These are phyloP conservation scores for Drosophila neonasuta DNA, from an alignment of 2,888 invertebrate genomes.

Conservation along the genomic window DNA sequence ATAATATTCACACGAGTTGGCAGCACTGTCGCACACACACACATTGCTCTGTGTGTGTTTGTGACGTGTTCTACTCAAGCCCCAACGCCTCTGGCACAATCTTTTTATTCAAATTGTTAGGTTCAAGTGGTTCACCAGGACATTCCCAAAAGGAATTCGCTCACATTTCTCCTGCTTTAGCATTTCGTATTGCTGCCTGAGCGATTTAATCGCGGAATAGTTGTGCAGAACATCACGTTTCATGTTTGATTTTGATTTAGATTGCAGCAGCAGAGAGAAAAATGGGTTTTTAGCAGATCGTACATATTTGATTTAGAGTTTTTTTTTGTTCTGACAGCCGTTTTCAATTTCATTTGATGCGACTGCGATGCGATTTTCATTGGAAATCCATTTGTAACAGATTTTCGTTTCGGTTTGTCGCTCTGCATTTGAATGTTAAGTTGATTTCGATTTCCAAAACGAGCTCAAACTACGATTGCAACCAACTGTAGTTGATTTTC, in stretches of 20 bases:
- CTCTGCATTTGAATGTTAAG: background rate
- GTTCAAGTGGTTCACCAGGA: background rate
- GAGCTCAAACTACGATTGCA: background rate
- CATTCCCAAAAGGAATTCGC: constrained; percentile 1
- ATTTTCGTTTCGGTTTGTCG: constrained; percentile 4
- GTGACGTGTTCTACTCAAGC: constrained; percentile 7
- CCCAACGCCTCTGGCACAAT: background rate
- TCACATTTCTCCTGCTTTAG: background rate
- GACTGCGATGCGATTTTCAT: constrained; percentile 2
- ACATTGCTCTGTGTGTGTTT: constrained; percentile 1
- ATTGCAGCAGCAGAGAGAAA: background rate
- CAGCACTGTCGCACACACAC: background rate
- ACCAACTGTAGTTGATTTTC: constrained; percentile 7
- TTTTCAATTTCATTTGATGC: constrained; percentile 15
- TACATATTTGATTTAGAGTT: constrained; percentile 12
- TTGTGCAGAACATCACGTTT: background rate
- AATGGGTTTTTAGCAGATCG: background rate
- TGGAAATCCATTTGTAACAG: constrained; percentile 3
- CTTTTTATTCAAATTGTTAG: constrained; percentile 6
- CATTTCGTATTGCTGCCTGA: background rate
- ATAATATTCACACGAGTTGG: background rate
- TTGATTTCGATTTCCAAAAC: constrained; percentile 10
- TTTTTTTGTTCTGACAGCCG: constrained; percentile 1
- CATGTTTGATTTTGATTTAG: background rate
- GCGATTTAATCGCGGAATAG: background rate